Evolutionary conservation across 1,140 invertebrate species (phyloP), one percentile per base, ranked within the genome.

Genomic region (Drosophila micromelanica): DNA sequence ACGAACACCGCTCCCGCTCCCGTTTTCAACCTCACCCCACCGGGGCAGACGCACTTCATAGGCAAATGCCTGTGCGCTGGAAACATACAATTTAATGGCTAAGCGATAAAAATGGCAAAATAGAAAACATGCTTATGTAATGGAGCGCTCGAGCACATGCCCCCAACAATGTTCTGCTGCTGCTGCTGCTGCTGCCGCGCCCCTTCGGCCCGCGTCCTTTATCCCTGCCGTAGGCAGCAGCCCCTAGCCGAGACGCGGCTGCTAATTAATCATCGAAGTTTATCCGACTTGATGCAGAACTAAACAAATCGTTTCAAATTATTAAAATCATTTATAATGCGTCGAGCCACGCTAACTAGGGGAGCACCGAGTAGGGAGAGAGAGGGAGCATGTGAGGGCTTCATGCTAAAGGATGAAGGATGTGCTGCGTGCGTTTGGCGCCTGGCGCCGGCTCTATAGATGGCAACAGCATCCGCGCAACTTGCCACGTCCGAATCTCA

Each of bases 281-380:
- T 87, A 87, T 87, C 82, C 82, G 82, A 87, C 82, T 87, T 87
- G 84, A 87, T 87, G 82, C 82, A 87, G 82, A 87, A 87, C 82
- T 87, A 89, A 87, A 87, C 82, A 87, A 87, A 89, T 87, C 82
- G 82, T 79, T 87, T 89, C 82, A 89, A 87, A 87, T 87, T 87
- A 87, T 87, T 87, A 87, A 87, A 87, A 87, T 87, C 82, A 87
- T 87, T 87, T 87, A 87, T 87, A 87, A 87, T 89, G 76, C 76
- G 72, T 32, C 63, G 48, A 62, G 60, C 73, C 76, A 72, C 67
- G 76, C 76, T 76, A 84, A 57, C 80, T 55, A 68, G 15, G 6
- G 13, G 42, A 3, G 48, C 2, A 32, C 17, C 7, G 40, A 37
- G 49, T 15, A 42, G 20, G 51, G 3, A 15, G 43, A 37, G 20